Base-by-base conservation (phyloP, 2,888 invertebrate genomes). In the Cinara cedri region DNA sequence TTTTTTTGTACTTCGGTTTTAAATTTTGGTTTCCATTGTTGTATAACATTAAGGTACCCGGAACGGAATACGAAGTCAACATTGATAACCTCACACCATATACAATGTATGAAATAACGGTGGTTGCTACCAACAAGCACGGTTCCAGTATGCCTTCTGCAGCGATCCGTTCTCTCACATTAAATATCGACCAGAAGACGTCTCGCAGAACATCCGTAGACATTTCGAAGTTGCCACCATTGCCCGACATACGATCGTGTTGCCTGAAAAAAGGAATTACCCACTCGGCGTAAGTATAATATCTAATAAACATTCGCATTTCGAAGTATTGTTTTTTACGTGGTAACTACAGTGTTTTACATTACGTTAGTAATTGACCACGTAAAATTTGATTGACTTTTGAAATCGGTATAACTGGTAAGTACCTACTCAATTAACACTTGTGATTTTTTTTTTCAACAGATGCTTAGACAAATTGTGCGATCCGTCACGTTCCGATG, bases 71-170 rank as follows among this genome's bases (percentile, higher is more conserved):
- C 70, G 82, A 82, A 70, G 83, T 83, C 13, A 85, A 89, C 0
- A 84, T 93, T 2, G 89, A 89, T 83, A 89, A 91, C 84, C 86
- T 94, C 51, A 87, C 88, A 14, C 92, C 94, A 0, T 91, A 92
- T 84, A 93, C 93, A 0, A 94, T 94, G 94, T 94, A 94, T 85
- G 93, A 94, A 84, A 88, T 94, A 9, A 89, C 90, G 0, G 91
- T 94, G 13, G 90, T 90, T 0, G 91, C 93, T 0, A 88, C 88
- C 75, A 94, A 94, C 85, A 88, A 89, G 21, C 91, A 91, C 84
- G 94, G 94, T 0, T 88, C 90, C 0, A 94, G 93, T 86, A 86
- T 94, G 82, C 93, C 94, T 0, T 92, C 92, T 76, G 90, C 91
- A 83, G 88, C 90, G 16, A 87, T 94, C 42, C 89, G 94, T 85